Evolutionary conservation across 2,888 invertebrate species (phyloP).

Genomic region (Acanthosoma haemorrhoidale): DNA sequence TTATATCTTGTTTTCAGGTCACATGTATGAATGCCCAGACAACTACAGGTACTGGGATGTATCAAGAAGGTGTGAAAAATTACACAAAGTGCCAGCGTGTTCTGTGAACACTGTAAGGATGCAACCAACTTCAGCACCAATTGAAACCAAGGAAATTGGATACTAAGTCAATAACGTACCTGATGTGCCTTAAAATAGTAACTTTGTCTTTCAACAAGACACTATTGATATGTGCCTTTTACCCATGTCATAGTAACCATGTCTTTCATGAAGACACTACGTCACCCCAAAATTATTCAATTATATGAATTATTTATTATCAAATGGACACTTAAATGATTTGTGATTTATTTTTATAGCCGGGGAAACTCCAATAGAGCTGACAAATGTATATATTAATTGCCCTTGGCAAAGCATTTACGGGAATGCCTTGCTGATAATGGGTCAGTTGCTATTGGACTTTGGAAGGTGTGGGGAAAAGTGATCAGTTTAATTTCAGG

Average conservation of each 20-base stretch:
- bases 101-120: neutral
- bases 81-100: conserved; percentile 50
- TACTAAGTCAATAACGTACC: conserved; percentile 16
- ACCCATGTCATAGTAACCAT: neutral
- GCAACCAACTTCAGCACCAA: conserved; percentile 16
- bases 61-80: conserved; percentile 68
- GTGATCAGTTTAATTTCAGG: neutral
- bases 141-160: conserved; percentile 24
- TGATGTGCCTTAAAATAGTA: neutral
- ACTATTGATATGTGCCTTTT: neutral
- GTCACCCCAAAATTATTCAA: neutral
- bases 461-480: conserved; percentile 20
- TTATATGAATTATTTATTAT: conserved; percentile 7
- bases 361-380: conserved; percentile 1
- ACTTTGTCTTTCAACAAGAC: neutral
- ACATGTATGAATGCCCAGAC: conserved; percentile 69
- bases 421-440: conserved; percentile 6
- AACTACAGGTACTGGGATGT: conserved; percentile 72
- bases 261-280: neutral
- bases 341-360: neutral
- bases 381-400: conserved; percentile 19
- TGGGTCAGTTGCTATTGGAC: conserved; percentile 20
- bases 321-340: neutral
- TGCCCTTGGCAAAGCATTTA: conserved; percentile 11
- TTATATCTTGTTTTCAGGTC: conserved; percentile 54